Evolutionary conservation across 2,888 invertebrate species (phyloP).

Genomic region (Pseudococcus jackbeardsleyi): DNA sequence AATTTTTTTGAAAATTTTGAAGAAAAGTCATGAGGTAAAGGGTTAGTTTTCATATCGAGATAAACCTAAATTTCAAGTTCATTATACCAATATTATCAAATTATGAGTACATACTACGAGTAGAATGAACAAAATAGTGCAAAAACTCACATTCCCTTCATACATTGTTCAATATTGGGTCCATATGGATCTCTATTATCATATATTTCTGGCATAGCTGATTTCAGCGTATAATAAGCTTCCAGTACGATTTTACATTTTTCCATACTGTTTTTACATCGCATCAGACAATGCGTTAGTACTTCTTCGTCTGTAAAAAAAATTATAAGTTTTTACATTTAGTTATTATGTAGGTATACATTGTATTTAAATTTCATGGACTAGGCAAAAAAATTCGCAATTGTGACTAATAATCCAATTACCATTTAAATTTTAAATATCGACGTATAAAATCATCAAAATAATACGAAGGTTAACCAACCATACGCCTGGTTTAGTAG

Average conservation of each 20-base stretch:
- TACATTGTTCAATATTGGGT: slow-evolving; percentile 80
- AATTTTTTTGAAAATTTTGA: too few species aligned
- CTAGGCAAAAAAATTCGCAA: background rate
- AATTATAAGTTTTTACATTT: background rate
- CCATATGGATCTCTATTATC: slow-evolving; percentile 80
- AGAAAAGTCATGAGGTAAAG: too few species aligned
- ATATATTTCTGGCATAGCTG: slow-evolving; percentile 87
- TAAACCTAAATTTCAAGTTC: too few species aligned
- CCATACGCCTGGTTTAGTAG: background rate
- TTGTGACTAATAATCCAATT: background rate
- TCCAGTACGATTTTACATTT: slow-evolving; percentile 88
- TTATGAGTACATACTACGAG: too few species aligned
- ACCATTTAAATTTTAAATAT: background rate
- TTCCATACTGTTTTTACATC: slow-evolving; percentile 88
- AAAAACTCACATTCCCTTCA: slow-evolving; percentile 78
- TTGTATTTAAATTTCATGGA: background rate
- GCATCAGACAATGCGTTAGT: slow-evolving; percentile 85
- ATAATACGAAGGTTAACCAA: background rate
- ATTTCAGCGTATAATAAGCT: slow-evolving; percentile 89
- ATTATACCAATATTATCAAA: too few species aligned
- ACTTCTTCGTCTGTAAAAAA: slow-evolving; percentile 78
- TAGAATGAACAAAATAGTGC: background rate
- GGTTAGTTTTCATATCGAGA: too few species aligned
- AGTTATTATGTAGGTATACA: background rate
- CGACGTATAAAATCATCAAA: background rate